These are phyloP conservation scores for Bubo blakistoni DNA, from an alignment of 2,113 vertebrate species.

Conservation along the genomic window DNA sequence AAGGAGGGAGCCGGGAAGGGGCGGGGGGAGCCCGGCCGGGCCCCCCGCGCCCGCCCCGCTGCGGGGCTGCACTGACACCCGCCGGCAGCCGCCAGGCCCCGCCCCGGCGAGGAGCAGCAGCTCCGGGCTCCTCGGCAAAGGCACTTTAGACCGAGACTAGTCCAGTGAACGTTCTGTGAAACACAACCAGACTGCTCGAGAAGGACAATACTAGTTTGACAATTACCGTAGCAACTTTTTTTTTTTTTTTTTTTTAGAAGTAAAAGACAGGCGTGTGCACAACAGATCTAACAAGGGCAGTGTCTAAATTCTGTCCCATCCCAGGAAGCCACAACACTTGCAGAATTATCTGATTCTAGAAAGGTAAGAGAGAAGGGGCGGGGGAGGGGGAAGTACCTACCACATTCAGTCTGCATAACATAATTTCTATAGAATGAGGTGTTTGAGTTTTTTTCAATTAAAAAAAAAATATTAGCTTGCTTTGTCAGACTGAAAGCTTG, in stretches of 20 bases:
- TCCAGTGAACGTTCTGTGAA: not conserved
- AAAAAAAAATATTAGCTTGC: not conserved
- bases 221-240: not conserved
- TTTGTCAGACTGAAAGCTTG: not conserved
- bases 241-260: fast-evolving
- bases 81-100: no score
- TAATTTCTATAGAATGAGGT: not conserved
- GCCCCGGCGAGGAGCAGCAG: no score
- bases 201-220: fast-evolving
- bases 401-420: not conserved
- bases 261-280: not conserved
- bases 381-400: no score
- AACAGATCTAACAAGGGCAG: not conserved
- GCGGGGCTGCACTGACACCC: no score
- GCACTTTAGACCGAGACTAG: no score
- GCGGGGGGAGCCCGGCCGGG: no score
- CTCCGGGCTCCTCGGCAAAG: no score
- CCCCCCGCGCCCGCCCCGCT: no score
- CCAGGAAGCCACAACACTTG: not conserved
- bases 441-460: fast-evolving
- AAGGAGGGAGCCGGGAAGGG: no score
- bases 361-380: not conserved
- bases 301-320: not conserved
- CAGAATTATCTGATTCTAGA: not conserved
- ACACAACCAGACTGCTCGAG: not conserved